Base-by-base conservation (phyloP, 2,113 vertebrate genomes). In the Echinops telfairi region DNA sequence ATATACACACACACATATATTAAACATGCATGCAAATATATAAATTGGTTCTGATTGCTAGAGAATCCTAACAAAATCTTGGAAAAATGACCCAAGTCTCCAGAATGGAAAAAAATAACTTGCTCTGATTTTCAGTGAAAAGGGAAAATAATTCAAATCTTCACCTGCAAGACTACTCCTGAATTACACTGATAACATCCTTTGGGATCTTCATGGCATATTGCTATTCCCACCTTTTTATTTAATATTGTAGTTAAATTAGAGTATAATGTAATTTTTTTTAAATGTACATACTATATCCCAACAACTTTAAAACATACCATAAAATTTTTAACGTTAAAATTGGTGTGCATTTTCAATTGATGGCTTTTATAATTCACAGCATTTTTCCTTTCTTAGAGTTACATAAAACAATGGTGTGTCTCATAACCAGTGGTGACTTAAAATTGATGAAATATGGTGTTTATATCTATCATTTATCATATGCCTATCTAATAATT, bases 381-480 rank as follows among this genome's bases (percentile, higher is more conserved):
- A 93, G n/a, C 64, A 83, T 53, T 78, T 80, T 70, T 68, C 43
- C 76, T 78, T 78, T 85, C 73, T 83, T 85, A 23, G 40, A 58
- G 40, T 79, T 68, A 60, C 57, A 22, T 76, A 77, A 94, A 95
- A 92, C 60, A 95, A 78, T 71, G 31, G 22, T 71, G 29, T 22
- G 29, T 93, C 70, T 83, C 76, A 38, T 38, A 89, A 90, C 70
- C 38, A 2, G 64, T 60, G 88, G 47, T 96, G 88, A 92, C 88
- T 84, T 96, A 92, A 82, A 68, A 64, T 83, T 94, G 88, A 89
- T 75, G 36, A 40, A 92, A 90, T 76, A 60, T 2, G 4, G 36
- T 66, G 23, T 78, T 83, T 83, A 27, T 70, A 70, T 27, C 89
- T 87, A 10, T 88, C 85, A 90, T 93, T 88, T 40, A 31, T 94